Conservation (phyloP, 2,888 invertebrate genomes). For the Adela reaumurella region DNA sequence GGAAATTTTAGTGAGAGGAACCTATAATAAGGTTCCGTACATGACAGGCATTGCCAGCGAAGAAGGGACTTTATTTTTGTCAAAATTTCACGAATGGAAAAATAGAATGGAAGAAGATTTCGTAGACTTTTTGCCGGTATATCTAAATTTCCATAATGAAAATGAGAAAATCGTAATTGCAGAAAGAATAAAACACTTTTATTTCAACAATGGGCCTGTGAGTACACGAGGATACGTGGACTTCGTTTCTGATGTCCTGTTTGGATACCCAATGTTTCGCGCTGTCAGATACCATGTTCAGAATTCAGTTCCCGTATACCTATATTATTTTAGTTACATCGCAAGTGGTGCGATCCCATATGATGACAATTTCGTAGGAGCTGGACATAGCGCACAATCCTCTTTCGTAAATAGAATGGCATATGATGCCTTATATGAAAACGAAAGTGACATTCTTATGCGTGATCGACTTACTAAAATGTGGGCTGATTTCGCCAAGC, state of each 20-base stretch:
- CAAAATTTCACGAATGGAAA: conserved; percentile 16
- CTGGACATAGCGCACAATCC: conserved; percentile 17
- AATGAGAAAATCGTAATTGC: conserved; percentile 13
- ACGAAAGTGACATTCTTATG: conserved; percentile 11
- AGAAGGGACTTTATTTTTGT: conserved; percentile 19
- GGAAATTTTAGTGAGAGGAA: conserved; percentile 12
- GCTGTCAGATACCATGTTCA: conserved; percentile 15
- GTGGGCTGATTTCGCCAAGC: conserved; percentile 18
- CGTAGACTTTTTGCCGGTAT: conserved; percentile 18
- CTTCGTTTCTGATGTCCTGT: conserved; percentile 18
- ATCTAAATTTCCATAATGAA: conserved; percentile 17
- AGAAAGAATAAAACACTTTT: conserved; percentile 16
- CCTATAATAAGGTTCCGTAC: conserved; percentile 16
- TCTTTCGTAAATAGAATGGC: conserved; percentile 16
- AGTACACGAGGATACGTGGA: conserved; percentile 17
- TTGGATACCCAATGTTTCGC: conserved; percentile 16
- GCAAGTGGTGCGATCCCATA: conserved; percentile 15
- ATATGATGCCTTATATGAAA: conserved; percentile 5
- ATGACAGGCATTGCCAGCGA: conserved; percentile 17
- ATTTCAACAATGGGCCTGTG: conserved; percentile 17
- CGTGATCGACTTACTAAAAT: conserved; percentile 16
- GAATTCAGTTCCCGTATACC: conserved; percentile 14
- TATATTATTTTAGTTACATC: conserved; percentile 21
- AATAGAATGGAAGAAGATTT: conserved; percentile 18
- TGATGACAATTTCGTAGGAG: conserved; percentile 13